These are phyloP conservation scores for Dendroctonus ponderosae DNA, from an alignment of 1,140 invertebrate species.

Conservation along the genomic window DNA sequence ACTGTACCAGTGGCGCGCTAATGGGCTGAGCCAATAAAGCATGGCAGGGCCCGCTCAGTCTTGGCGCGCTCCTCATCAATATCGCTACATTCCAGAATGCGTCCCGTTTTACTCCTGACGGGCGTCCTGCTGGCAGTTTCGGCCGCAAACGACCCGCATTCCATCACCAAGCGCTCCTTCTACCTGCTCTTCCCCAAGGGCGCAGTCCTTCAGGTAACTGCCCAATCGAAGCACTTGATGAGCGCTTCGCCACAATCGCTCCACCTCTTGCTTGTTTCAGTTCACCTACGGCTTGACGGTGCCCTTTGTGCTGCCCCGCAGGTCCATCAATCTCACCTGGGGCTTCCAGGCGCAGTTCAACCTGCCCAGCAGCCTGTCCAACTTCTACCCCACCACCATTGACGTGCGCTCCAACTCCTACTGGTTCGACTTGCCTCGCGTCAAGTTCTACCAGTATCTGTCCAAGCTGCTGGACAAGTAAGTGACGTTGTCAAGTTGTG, in stretches of 20 bases:
- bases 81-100: too few relatives aligned
- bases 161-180: conserved; percentile 14
- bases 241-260: background rate
- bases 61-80: too few relatives aligned
- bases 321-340: conserved; percentile 38
- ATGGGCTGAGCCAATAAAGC: too few relatives aligned
- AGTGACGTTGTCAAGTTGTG: conserved; percentile 11
- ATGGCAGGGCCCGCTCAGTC: too few relatives aligned
- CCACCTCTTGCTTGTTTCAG: conserved; percentile 27
- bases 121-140: background rate
- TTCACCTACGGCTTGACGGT: conserved; percentile 39
- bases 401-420: conserved; percentile 30
- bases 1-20: too few relatives aligned
- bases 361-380: conserved; percentile 35
- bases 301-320: conserved; percentile 36
- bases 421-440: conserved; percentile 37
- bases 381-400: conserved; percentile 36
- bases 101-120: background rate
- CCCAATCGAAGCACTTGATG: conserved; percentile 1
- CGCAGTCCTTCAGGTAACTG: conserved; percentile 25
- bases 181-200: conserved; percentile 19
- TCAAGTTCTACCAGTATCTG: conserved; percentile 41
- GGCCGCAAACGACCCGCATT: background rate
- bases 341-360: conserved; percentile 38
- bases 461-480: conserved; percentile 39